These are phyloP conservation scores for Silurus glanis DNA, from an alignment of 2,113 vertebrate species.

Conservation along the genomic window DNA sequence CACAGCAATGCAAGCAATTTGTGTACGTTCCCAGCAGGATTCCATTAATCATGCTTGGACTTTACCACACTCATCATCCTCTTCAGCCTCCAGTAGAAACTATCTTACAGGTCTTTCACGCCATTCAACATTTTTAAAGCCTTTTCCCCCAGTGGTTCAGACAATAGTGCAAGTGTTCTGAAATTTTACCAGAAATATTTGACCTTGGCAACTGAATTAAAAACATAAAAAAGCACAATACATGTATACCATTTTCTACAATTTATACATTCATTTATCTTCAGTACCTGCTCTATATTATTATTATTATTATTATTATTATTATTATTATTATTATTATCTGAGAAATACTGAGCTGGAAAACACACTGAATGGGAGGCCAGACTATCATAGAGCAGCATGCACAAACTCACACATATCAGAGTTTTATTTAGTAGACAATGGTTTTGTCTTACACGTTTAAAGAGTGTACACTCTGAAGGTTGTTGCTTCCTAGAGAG, in stretches of 20 bases:
- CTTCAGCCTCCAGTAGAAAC: slow-evolving; percentile 6
- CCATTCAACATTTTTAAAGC: background rate
- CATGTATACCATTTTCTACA: background rate
- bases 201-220: background rate
- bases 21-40: background rate
- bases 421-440: background rate
- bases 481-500: background rate
- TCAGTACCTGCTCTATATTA: background rate
- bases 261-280: background rate
- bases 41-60: slow-evolving; percentile 23
- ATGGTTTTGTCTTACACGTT: background rate
- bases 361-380: background rate
- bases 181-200: background rate
- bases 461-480: background rate
- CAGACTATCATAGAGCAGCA: background rate
- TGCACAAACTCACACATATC: background rate
- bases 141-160: background rate
- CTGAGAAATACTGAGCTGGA: background rate
- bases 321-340: background rate
- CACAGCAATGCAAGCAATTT: slow-evolving; percentile 14
- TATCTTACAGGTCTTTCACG: slow-evolving; percentile 1
- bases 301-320: too few relatives aligned
- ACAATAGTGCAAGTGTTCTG: background rate
- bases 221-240: background rate
- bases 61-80: slow-evolving; percentile 5